Percentiles rank a stretch among this genome's conserved stretches.
Evolutionary conservation across 2,113 vertebrate species (phyloP).

Genomic region (Cephalopterus ornatus): DNA sequence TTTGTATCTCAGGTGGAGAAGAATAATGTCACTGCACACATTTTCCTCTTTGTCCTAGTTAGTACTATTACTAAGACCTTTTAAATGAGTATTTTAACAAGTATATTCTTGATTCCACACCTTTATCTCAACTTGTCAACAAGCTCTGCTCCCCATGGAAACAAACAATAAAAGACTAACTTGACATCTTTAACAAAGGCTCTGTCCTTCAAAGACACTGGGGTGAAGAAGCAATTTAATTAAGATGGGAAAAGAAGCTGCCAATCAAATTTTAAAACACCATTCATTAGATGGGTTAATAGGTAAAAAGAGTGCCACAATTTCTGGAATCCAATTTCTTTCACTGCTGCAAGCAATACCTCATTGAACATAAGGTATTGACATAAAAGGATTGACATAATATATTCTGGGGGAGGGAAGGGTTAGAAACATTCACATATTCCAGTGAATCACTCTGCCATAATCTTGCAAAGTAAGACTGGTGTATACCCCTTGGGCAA

Average conservation of each 20-base stretch:
- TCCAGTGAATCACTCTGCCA: constrained; percentile 52
- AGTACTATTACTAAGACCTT: not conserved
- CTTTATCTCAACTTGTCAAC: constrained; percentile 39
- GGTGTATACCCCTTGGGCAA: constrained; percentile 69
- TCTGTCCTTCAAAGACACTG: constrained; percentile 53
- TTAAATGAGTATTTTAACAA: constrained; percentile 47
- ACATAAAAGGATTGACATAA: constrained; percentile 60
- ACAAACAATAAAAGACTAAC: constrained; percentile 49
- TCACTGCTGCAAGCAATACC: constrained; percentile 47
- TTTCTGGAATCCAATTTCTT: constrained; percentile 60
- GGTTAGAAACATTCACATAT: constrained; percentile 48
- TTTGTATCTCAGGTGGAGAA: not conserved
- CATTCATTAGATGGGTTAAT: constrained; percentile 62
- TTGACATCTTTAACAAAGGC: constrained; percentile 67
- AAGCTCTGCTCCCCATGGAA: constrained; percentile 17
- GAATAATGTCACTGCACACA: not conserved
- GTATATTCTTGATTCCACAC: constrained; percentile 4
- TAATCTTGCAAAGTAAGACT: constrained; percentile 53
- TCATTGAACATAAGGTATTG: constrained; percentile 37
- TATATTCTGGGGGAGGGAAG: constrained; percentile 6
- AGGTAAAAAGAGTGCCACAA: constrained; percentile 39
- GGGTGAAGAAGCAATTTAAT: constrained; percentile 68
- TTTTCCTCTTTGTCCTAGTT: not conserved
- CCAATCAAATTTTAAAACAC: constrained; percentile 66
- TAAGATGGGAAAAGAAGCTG: constrained; percentile 65